Percentiles rank a stretch among this genome's conserved stretches.
Conservation (phyloP, 2,888 invertebrate genomes). For the Ochlodes sylvanus region DNA sequence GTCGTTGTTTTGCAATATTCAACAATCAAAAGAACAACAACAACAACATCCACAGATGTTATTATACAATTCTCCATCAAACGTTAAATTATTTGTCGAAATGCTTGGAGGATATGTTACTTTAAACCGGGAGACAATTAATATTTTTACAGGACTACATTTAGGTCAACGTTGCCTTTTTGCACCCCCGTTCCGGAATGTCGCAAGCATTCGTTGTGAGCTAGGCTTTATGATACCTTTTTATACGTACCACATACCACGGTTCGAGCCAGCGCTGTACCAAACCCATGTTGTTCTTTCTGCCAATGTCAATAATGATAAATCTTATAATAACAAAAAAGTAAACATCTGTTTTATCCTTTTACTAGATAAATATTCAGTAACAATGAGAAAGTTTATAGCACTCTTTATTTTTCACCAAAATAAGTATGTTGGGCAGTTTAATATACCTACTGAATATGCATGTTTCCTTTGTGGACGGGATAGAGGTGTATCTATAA, state of each 20-base stretch:
- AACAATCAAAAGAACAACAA: no score
- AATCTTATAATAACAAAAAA: slow-evolving; percentile 10
- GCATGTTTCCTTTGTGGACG: no score
- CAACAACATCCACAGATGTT: no score
- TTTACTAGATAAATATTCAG: neutral
- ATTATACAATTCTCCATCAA: no score
- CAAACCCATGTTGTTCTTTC: neutral
- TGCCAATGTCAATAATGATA: slow-evolving; percentile 11
- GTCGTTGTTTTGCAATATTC: no score
- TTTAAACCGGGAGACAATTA: neutral
- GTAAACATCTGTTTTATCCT: neutral
- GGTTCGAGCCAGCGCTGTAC: slow-evolving; percentile 1
- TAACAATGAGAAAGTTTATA: no score
- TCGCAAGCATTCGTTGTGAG: slow-evolving; percentile 12
- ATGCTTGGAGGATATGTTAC: neutral
- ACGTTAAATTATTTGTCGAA: no score
- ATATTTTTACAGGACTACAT: slow-evolving; percentile 15
- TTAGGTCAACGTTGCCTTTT: slow-evolving; percentile 19
- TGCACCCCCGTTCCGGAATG: slow-evolving; percentile 19
- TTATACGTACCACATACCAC: slow-evolving; percentile 13
- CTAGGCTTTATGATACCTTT: slow-evolving; percentile 32
- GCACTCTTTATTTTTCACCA: no score
- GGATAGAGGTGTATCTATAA: no score
- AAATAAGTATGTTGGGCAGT: no score
- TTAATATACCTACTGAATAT: no score